Evolutionary conservation across 2,797 vertebrate genomes (phyloP).

Genomic region (Poecile montanus): DNA sequence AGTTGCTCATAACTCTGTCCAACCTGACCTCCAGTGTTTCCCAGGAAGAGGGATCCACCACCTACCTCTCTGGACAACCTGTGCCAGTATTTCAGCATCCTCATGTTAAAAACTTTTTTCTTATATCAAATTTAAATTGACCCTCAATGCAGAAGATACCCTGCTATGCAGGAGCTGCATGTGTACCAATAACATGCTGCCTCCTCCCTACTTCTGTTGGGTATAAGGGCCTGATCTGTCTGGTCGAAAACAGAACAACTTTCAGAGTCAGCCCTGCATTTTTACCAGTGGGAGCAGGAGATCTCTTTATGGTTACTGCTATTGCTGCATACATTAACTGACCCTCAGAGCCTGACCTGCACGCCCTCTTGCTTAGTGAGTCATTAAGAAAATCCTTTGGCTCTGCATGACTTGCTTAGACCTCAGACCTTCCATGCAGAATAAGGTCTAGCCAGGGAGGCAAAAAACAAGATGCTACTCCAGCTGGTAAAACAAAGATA

Average conservation of each 20-base stretch:
- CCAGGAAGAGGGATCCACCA: not conserved
- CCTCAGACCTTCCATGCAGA: constrained; percentile 32
- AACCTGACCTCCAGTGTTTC: not conserved
- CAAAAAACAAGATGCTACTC: constrained; percentile 42
- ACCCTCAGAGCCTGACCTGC: not conserved
- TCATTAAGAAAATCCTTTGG: constrained; percentile 51
- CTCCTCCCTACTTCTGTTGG: not conserved
- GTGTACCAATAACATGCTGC: rapidly evolving
- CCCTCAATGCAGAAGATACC: not conserved
- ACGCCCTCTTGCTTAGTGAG: constrained; percentile 7
- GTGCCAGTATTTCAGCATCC: not conserved
- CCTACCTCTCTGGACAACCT: not conserved
- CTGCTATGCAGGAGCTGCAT: not conserved
- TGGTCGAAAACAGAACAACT: not conserved
- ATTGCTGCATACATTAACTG: constrained; percentile 23
- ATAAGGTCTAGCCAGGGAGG: constrained; percentile 24
- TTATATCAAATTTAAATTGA: not conserved
- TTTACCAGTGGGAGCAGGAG: constrained; percentile 14
- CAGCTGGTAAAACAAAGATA: constrained; percentile 65
- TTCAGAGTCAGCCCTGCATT: not conserved
- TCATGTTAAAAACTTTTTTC: not conserved
- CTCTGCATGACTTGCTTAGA: constrained; percentile 50
- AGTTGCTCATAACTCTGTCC: not conserved
- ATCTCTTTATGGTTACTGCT: constrained; percentile 47
- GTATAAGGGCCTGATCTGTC: not conserved